Base-by-base conservation (phyloP, 2,797 vertebrate genomes). In the Phrynocephalus forsythii region DNA sequence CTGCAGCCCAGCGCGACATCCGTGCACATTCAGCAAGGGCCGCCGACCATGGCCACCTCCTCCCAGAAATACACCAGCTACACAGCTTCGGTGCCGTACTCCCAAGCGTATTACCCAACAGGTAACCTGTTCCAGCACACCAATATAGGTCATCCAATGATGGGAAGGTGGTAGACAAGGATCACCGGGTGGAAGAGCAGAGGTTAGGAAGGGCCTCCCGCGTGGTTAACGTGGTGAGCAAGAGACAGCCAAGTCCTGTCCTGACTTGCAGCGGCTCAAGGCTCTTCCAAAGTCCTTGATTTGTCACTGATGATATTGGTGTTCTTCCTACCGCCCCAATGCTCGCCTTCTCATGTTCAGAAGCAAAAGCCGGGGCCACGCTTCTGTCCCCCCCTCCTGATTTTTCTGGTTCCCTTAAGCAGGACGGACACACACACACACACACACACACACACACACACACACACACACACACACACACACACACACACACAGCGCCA, bases 81-180 rank as follows among this genome's bases (percentile, higher is more conserved):
- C 79, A 83, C 92, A 56, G 90, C 96, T 73, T 92, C 95, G 72
- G 52, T 87, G 63, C 96, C 95, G 22, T 97, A 93, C 94, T 95
- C 93, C 6, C 95, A 96, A 90, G 94, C 91, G 92, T 96, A 91
- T 94, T 97, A 94, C 90, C 90, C 96, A 79, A 86, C 97, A 96
- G 96, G 98, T 98, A 94, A 38, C 93, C 89, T 84, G 71, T 85
- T 56, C 52, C 13, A 13, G 9, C 13, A 56, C 52, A 88, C 72
- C n/a, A 91, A 63, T 16, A 85, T 71, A 72, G 89, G 93, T 89
- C 90, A 50, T 83, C 87, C 90, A 66, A 67, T 3, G 6, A 7
- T 30, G 76, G n/a, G 30, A 24, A 76, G 30, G 66, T 44, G 30
- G 26, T 50, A 85, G 8, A 73, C 44, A 9, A 10, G 28, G 7